Evolutionary conservation across 2,888 invertebrate species (phyloP), one percentile per base, ranked within the genome.

Genomic region (Tachina fera): DNA sequence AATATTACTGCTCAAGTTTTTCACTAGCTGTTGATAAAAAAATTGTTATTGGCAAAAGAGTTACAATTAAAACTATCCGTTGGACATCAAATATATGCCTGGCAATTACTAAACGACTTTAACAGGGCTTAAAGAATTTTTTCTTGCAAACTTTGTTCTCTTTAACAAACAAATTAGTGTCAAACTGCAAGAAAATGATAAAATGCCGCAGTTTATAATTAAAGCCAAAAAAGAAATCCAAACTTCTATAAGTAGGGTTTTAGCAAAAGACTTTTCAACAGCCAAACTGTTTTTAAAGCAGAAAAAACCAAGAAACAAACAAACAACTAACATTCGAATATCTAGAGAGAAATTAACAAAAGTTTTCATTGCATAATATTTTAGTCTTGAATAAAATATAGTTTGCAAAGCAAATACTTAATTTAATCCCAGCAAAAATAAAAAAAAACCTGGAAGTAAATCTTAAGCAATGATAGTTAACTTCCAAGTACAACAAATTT

Each of bases 241-340:
- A 76, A 80, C 75, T 71, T 79, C 58, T 56, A 49, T 80, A 80
- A 80, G 71, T 71, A 70, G 58, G 60, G 58, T 84, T 56, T 49
- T 56, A 19, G 41, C 39, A 14, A 71, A 65, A 71, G 41, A 31
- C 31, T 10, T 61, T 41, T 14, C 22, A 31, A 31, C 9, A 19
- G 45, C 11, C 53, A 41, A 22, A 5, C 9, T 43, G 16, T 5
- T 56, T 31, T 31, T 6, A 31, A 31, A 31, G 31, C 31, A 31
- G 6, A 31, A 31, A 31, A 31, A 8, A 11, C 9, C n/a, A 45
- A 53, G 16, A 13, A 16, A 13, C 39, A 60, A 16, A 51, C 16
- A 43, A 61, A 49, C 45, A 19, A n/a, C 31, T 0, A 31, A 31
- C 2, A 39, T 11, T 16, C 14, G 9, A 51, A 31, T 13, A 19